Evolutionary conservation across 2,888 invertebrate species (phyloP).

Genomic region (Prosopocoilus inquinatus): DNA sequence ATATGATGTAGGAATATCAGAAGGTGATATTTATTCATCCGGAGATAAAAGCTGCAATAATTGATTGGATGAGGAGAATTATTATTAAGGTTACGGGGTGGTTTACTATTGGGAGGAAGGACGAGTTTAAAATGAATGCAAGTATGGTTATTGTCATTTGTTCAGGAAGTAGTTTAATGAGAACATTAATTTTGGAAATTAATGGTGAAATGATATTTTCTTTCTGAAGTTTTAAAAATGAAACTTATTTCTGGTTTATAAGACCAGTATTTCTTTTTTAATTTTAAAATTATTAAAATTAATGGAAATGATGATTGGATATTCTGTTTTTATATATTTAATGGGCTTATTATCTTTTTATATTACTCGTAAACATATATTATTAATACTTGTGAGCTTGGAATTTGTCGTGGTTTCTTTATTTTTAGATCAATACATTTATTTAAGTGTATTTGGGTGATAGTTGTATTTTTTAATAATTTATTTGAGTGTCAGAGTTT

Average conservation of each 20-base stretch:
- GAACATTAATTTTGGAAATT: no score
- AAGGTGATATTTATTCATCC: constrained; percentile 54
- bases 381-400: constrained; percentile 59
- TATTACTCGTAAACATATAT: constrained; percentile 59
- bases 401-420: constrained; percentile 64
- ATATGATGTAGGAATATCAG: constrained; percentile 63
- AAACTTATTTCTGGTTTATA: constrained; percentile 68
- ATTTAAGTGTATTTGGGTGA: constrained; percentile 52
- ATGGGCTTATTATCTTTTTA: no score
- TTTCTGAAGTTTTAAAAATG: no score
- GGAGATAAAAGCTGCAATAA: constrained; percentile 52
- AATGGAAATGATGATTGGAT: constrained; percentile 56
- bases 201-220: no score
- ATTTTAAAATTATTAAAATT: constrained; percentile 67
- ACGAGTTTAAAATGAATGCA: constrained; percentile 45
- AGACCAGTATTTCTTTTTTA: constrained; percentile 64
- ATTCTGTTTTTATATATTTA: no score
- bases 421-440: constrained; percentile 57
- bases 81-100: constrained; percentile 58
- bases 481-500: constrained; percentile 63
- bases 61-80: constrained; percentile 56
- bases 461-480: constrained; percentile 59
- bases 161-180: no score
- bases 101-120: constrained; percentile 49
- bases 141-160: constrained; percentile 34